phyloP scores from a whole-genome alignment of 2,797 vertebrate genomes.

The Tokudaia muenninki region DNA sequence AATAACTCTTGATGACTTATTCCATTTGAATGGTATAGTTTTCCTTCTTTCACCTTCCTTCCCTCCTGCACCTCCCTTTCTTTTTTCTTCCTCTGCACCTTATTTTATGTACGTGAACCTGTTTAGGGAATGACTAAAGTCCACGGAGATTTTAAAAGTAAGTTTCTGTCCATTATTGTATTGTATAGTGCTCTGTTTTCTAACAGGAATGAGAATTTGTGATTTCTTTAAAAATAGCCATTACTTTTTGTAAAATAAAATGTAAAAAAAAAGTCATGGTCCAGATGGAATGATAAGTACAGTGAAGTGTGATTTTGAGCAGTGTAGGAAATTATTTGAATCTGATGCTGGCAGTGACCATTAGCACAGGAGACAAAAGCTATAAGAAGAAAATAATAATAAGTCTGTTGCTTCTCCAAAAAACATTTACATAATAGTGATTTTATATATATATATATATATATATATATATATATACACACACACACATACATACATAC shows the following conservation, averaged over 20 bases:
- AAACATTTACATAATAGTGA: background rate
- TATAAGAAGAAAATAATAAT: slow-evolving; percentile 6
- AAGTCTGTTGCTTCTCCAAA: background rate
- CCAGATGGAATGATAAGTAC: background rate
- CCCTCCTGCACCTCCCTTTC: no score
- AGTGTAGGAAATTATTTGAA: slow-evolving; percentile 26
- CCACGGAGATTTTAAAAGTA: slow-evolving; percentile 13
- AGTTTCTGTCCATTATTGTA: slow-evolving; percentile 1
- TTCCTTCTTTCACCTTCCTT: background rate
- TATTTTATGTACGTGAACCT: slow-evolving; percentile 45
- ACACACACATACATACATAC: no score
- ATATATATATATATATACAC: no score
- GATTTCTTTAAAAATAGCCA: slow-evolving; percentile 21
- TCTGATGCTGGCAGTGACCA: background rate
- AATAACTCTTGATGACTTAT: slow-evolving; percentile 5
- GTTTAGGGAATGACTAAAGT: slow-evolving; percentile 55
- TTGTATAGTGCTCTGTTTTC: slow-evolving; percentile 10
- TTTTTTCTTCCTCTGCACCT: background rate
- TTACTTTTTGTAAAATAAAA: slow-evolving; percentile 60
- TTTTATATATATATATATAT: background rate
- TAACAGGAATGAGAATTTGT: slow-evolving; percentile 18
- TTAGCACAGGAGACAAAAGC: background rate
- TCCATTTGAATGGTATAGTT: slow-evolving; percentile 29
- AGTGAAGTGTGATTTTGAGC: slow-evolving; percentile 27
- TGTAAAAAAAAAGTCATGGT: background rate